These are phyloP conservation scores for Tachyglossus aculeatus DNA, from an alignment of 2,797 vertebrate species.

Conservation along the genomic window DNA sequence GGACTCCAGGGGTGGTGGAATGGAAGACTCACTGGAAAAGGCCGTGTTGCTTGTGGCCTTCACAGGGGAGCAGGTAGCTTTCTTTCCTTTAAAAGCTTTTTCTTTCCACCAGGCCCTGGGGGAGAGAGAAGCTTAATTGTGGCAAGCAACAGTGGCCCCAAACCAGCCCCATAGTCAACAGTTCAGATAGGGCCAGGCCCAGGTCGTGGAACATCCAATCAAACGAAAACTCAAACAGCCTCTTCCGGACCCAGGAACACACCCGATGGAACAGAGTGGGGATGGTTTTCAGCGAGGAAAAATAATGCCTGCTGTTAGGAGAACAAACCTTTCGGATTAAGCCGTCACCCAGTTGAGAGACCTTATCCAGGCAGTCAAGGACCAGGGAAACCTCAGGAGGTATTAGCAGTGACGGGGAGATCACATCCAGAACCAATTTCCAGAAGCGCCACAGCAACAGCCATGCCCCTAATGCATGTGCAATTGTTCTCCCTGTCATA, in stretches of 20 bases:
- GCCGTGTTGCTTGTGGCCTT: too few relatives aligned
- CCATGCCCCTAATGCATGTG: fast-evolving
- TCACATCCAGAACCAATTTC: background rate
- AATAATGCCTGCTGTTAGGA: background rate
- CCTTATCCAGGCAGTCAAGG: background rate
- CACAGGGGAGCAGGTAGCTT: background rate
- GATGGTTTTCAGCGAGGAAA: background rate
- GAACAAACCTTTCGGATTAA: background rate
- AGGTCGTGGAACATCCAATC: background rate
- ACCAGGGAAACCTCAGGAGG: background rate
- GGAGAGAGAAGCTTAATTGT: background rate
- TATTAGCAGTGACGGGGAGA: background rate
- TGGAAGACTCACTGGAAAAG: too few relatives aligned
- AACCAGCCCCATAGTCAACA: background rate
- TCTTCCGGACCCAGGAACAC: background rate
- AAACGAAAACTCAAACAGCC: background rate
- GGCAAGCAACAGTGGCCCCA: too few relatives aligned
- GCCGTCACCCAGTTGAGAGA: background rate
- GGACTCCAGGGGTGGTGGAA: background rate
- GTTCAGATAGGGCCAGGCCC: background rate
- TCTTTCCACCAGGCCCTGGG: background rate
- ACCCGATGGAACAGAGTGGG: background rate
- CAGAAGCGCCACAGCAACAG: background rate
- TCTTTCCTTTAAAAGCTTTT: background rate
- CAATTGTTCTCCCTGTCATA: background rate